Conservation (phyloP, 35 echinoderm and acorn worm species). For the Anneissia japonica region DNA sequence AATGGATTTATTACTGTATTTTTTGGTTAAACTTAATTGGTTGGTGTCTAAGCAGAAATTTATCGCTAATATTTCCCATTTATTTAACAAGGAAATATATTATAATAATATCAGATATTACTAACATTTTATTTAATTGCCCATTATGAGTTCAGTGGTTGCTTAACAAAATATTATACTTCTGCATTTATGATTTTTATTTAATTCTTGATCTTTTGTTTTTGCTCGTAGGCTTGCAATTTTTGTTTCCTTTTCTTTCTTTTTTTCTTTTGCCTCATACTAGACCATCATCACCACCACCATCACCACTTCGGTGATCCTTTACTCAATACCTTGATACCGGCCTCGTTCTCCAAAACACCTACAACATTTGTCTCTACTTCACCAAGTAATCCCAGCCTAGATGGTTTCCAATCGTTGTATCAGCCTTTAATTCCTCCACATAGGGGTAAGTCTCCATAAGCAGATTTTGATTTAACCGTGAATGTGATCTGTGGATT, state of each 20-base stretch:
- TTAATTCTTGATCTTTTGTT: background rate
- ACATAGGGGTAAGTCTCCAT: background rate
- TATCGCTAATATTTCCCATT: too few species aligned
- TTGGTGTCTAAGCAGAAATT: too few species aligned
- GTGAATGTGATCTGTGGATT: too few species aligned
- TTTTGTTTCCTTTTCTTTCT: background rate
- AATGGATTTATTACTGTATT: too few species aligned
- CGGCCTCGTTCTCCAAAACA: background rate
- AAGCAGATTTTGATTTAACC: too few species aligned
- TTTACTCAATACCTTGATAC: background rate
- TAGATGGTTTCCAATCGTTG: background rate
- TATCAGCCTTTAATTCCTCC: background rate
- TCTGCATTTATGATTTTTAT: background rate
- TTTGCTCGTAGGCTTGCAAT: background rate
- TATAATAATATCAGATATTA: too few species aligned
- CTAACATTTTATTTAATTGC: too few species aligned
- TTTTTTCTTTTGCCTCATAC: background rate
- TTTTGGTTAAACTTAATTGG: too few species aligned
- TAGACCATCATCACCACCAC: background rate
- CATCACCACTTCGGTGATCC: background rate
- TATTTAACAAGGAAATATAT: too few species aligned
- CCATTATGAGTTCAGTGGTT: too few species aligned
- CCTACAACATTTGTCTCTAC: background rate
- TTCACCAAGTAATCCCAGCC: background rate
- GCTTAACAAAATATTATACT: too few species aligned